Conservation (phyloP, 2,113 vertebrate genomes). For the Copsychus sechellarum region DNA sequence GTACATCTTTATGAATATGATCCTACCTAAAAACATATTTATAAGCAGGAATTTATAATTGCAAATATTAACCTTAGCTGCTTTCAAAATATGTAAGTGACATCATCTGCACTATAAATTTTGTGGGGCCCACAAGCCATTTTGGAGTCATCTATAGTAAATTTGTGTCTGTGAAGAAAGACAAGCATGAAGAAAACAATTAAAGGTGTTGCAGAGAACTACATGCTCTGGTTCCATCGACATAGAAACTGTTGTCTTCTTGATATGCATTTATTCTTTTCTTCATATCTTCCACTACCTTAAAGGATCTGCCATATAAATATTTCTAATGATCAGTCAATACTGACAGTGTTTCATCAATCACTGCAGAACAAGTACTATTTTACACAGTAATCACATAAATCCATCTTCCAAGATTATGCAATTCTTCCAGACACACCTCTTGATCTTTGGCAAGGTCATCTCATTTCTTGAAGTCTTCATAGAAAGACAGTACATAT, state of each 20-base stretch:
- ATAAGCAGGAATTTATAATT: not conserved
- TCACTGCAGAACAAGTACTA: constrained; percentile 71
- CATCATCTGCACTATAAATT: not conserved
- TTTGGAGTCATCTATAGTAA: not conserved
- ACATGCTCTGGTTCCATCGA: not conserved
- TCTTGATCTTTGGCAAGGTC: constrained; percentile 74
- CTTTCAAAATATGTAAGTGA: not conserved
- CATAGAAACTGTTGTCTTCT: not conserved
- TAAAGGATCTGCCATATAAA: constrained; percentile 70
- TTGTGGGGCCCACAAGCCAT: not conserved
- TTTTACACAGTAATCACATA: constrained; percentile 72
- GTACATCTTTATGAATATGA: not conserved
- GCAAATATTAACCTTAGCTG: not conserved
- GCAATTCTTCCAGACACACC: constrained; percentile 72
- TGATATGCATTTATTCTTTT: constrained; percentile 44
- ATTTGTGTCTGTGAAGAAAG: not conserved
- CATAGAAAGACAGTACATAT: constrained; percentile 14
- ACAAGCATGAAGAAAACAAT: constrained; percentile 41
- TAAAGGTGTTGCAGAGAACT: constrained; percentile 1
- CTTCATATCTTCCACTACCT: constrained; percentile 28
- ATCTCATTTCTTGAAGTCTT: constrained; percentile 35
- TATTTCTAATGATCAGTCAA: constrained; percentile 77
- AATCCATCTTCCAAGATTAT: constrained; percentile 66
- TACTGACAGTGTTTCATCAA: constrained; percentile 65
- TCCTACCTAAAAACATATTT: not conserved